These are phyloP conservation scores for Acromyrmex echinatior DNA, from an alignment of 1,140 invertebrate species.

Conservation along the genomic window DNA sequence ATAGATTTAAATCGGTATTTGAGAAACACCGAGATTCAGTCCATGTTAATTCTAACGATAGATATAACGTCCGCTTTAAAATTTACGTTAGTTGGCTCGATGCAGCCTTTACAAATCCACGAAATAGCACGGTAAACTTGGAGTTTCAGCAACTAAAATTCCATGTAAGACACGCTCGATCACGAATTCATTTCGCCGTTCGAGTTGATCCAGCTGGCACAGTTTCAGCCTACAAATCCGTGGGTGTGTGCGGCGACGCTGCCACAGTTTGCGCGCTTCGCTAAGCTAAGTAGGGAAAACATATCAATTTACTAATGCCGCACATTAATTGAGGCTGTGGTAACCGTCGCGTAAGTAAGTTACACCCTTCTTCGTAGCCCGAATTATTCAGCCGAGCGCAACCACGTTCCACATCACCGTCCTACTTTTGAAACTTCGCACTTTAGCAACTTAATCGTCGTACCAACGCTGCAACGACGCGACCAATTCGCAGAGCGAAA, in stretches of 20 bases:
- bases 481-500: slow-evolving; percentile 3
- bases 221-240: slow-evolving; percentile 67
- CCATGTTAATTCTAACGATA: background rate
- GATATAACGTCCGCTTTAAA: background rate
- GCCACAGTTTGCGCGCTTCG: slow-evolving; percentile 34
- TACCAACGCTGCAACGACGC: background rate
- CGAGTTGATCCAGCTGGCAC: slow-evolving; percentile 71
- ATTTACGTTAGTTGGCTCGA: slow-evolving; percentile 4
- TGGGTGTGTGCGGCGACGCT: background rate
- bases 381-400: slow-evolving; percentile 45
- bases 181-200: slow-evolving; percentile 71
- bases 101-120: slow-evolving; percentile 45
- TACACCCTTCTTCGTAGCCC: slow-evolving; percentile 20
- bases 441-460: slow-evolving; percentile 45
- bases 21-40: background rate
- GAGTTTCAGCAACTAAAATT: slow-evolving; percentile 41
- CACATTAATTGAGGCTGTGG: slow-evolving; percentile 47
- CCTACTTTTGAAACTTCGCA: slow-evolving; percentile 28
- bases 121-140: slow-evolving; percentile 36
- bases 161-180: slow-evolving; percentile 61
- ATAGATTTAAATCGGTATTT: slow-evolving; percentile 24
- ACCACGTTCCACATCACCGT: slow-evolving; percentile 27
- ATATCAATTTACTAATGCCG: slow-evolving; percentile 59
- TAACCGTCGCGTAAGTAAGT: slow-evolving; percentile 36
- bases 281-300: slow-evolving; percentile 49